Evolutionary conservation across 2,888 invertebrate species (phyloP).

Genomic region (Muschampia plurimacula): DNA sequence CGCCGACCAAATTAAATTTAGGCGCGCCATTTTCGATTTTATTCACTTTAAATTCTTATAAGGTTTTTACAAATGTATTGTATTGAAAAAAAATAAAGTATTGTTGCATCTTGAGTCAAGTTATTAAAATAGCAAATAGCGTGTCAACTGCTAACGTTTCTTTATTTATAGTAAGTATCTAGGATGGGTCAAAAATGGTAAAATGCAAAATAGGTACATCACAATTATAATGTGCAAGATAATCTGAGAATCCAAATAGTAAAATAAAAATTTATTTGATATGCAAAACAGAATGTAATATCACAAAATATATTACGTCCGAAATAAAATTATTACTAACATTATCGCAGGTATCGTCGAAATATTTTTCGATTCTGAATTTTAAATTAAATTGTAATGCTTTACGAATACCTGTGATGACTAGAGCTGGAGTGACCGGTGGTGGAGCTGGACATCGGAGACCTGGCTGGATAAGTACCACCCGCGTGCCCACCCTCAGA

Average conservation of each 20-base stretch:
- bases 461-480: slow-evolving; percentile 72
- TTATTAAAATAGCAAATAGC: neutral
- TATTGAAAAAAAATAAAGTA: neutral
- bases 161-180: too few relatives aligned
- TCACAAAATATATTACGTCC: too few relatives aligned
- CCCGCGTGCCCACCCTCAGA: slow-evolving; percentile 69
- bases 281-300: too few relatives aligned
- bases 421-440: slow-evolving; percentile 81
- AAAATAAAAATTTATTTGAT: too few relatives aligned
- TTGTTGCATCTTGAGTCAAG: neutral
- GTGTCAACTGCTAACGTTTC: too few relatives aligned
- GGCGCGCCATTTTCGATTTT: neutral
- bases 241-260: too few relatives aligned
- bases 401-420: slow-evolving; percentile 71
- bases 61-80: neutral
- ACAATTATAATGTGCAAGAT: too few relatives aligned
- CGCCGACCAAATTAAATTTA: slow-evolving; percentile 60
- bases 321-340: too few relatives aligned
- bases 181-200: too few relatives aligned
- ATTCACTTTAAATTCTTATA: neutral
- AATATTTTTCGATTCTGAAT: neutral
- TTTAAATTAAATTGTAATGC: neutral
- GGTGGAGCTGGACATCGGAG: slow-evolving; percentile 79
- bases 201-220: too few relatives aligned
- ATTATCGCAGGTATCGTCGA: too few relatives aligned